These are phyloP conservation scores for Morphnarchus princeps DNA, from an alignment of 2,113 vertebrate genomes.

Conservation along the genomic window DNA sequence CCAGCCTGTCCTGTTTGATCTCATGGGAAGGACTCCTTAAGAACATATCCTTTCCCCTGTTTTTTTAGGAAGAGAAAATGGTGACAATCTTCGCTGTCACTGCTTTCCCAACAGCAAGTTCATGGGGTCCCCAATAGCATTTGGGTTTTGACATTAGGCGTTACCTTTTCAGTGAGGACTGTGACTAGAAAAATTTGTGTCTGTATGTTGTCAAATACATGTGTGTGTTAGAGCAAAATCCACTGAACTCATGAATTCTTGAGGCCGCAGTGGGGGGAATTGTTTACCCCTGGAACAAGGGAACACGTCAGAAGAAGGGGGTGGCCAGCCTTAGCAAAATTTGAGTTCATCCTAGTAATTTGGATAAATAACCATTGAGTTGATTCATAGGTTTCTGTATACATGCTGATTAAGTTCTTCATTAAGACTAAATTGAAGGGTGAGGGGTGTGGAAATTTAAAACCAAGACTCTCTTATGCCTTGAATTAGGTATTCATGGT, in stretches of 20 bases:
- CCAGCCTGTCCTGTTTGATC: background rate
- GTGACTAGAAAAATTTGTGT: background rate
- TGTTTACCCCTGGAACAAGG: background rate
- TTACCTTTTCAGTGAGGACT: background rate
- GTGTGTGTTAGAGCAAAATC: background rate
- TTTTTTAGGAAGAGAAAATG: background rate
- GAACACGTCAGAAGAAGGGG: background rate
- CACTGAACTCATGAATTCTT: background rate
- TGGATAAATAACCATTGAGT: background rate
- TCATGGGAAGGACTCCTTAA: background rate
- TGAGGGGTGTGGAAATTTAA: background rate
- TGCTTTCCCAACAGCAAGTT: background rate
- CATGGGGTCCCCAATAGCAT: fast-evolving
- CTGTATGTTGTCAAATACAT: background rate
- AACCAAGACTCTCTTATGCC: background rate
- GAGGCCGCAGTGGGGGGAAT: background rate
- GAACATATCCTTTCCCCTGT: background rate
- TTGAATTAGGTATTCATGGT: background rate
- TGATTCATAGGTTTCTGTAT: background rate
- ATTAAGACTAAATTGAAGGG: background rate
- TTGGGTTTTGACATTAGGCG: background rate
- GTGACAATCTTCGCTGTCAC: background rate
- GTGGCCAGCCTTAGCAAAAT: background rate
- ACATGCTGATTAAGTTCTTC: background rate
- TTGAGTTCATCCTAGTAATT: background rate